Conservation (phyloP, 2,888 invertebrate genomes). For the Sminthurides aquaticus region DNA sequence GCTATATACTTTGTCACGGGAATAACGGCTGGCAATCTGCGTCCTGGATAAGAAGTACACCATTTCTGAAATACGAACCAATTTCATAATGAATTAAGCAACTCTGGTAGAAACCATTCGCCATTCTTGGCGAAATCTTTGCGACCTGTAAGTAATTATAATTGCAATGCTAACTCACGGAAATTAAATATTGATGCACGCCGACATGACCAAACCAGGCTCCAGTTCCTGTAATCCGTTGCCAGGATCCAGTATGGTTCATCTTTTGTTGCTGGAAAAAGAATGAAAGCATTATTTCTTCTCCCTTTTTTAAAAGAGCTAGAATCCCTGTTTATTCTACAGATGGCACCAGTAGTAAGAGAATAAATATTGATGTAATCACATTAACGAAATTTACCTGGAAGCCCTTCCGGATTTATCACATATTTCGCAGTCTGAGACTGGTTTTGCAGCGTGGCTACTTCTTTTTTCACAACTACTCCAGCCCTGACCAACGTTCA, state of each 20-base stretch:
- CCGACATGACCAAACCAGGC: conserved; percentile 10
- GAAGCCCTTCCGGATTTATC: background rate
- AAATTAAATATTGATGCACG: conserved; percentile 7
- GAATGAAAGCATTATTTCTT: no score
- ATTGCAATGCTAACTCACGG: conserved; percentile 4
- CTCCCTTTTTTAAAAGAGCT: no score
- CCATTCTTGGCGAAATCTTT: no score
- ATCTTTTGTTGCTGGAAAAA: no score
- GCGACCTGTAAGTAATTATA: background rate
- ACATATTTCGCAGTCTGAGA: conserved; percentile 8
- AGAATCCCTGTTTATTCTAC: no score
- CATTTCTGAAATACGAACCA: conserved; percentile 9
- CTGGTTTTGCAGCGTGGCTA: background rate
- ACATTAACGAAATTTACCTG: background rate
- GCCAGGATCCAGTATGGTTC: conserved; percentile 8
- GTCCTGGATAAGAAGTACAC: conserved; percentile 8
- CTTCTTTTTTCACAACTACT: background rate
- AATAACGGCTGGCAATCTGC: background rate
- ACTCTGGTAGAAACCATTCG: background rate
- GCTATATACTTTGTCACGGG: conserved; percentile 5
- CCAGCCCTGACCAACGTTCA: background rate
- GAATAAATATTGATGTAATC: no score
- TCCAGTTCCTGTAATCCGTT: conserved; percentile 12
- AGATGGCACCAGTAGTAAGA: no score
- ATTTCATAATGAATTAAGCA: background rate